Evolutionary conservation across 2,888 invertebrate genomes (phyloP), one percentile per base, ranked within the genome.

Genomic region (Andrena bucephala): DNA sequence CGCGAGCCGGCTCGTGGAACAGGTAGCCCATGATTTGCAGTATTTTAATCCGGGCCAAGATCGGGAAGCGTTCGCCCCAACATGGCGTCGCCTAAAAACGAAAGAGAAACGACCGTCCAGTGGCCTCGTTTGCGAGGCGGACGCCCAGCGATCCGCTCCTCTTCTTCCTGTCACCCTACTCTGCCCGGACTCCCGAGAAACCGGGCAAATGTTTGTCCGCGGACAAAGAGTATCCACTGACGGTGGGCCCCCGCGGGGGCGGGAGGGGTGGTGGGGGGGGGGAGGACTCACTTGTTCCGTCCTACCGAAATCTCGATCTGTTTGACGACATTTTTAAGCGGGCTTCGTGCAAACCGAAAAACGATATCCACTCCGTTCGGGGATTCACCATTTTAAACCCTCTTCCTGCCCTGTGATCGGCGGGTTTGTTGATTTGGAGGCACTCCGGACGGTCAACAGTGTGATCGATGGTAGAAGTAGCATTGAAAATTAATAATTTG

Each of bases 1-100:
- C 87, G 86, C 76, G 84, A 80, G 78, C 83, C 72, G 71, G 79
- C 74, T 68, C 24, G 62, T 65, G 70, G 84, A 89, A 91, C 93
- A 93, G 93, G 93, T 94, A 93, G 93, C 89, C 92, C 91, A 92
- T 94, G 94, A 94, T 93, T 93, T 93, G 94, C 94, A 93, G 92
- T 85, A 93, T 93, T 93, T 88, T 92, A 92, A 92, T 93, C 93
- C 90, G 76, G 79, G 74, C 83, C 77, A 73, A 84, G 86, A 92
- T 92, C 92, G 85, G 74, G 84, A 84, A 88, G 86, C 71, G 65
- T 24, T 54, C 50, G 10, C 36, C 69, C 65, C 74, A 76, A 62
- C 60, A 76, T 84, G 86, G 81, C 81, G 82, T 63, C 20, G 5
- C 3, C 71, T 54, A 66, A 24, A 65, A 72, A 42, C 31, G 71